Percentiles rank a stretch among this genome's conserved stretches.
Conservation (phyloP, 1,140 invertebrate species). For the Homalodisca vitripennis region DNA sequence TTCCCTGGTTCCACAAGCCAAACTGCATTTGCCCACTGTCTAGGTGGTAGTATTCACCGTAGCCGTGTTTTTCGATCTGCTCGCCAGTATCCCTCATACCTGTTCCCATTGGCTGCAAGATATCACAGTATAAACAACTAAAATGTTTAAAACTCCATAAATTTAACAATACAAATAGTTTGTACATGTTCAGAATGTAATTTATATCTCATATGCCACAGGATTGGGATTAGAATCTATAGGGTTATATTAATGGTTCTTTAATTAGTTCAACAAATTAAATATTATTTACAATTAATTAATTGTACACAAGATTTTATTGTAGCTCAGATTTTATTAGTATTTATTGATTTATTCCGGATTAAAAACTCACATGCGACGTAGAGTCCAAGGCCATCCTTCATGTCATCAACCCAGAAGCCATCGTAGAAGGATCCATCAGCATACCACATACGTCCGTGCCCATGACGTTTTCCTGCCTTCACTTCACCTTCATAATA, state of each 20-base stretch:
- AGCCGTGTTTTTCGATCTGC: constrained; percentile 56
- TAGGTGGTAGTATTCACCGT: constrained; percentile 59
- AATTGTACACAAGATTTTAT: too few species aligned
- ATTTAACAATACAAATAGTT: too few species aligned
- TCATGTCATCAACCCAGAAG: constrained; percentile 48
- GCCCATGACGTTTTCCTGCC: constrained; percentile 57
- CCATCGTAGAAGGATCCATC: constrained; percentile 58
- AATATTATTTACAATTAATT: too few species aligned
- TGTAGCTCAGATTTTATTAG: too few species aligned
- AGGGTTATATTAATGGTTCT: too few species aligned
- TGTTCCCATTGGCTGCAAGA: constrained; percentile 54
- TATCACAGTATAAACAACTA: too few species aligned
- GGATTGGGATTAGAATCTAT: too few species aligned
- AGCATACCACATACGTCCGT: constrained; percentile 60
- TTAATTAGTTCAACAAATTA: too few species aligned
- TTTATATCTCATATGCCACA: too few species aligned
- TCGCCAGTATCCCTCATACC: constrained; percentile 60
- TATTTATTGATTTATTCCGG: too few species aligned
- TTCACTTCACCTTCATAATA: constrained; percentile 63
- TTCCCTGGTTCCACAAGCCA: constrained; percentile 55
- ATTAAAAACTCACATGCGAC: constrained; percentile 40
- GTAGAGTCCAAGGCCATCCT: constrained; percentile 52
- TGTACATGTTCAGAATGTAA: too few species aligned
- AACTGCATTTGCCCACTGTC: constrained; percentile 59
- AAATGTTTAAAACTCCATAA: too few species aligned